phyloP scores from a whole-genome alignment of 2,797 vertebrate species.

The Knipowitschia caucasica region DNA sequence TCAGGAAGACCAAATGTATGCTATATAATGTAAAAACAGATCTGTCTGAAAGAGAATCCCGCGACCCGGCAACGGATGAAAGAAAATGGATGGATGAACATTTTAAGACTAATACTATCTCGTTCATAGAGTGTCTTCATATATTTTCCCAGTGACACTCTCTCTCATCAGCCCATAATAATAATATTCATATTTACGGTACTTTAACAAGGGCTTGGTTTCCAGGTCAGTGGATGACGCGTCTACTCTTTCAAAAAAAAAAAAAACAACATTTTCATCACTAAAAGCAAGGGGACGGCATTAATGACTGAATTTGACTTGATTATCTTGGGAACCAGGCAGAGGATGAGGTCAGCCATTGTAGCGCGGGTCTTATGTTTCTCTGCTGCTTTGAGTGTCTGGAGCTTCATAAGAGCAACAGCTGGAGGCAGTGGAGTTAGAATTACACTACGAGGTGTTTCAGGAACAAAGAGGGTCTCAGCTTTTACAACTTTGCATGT shows the following conservation, averaged over 20 bases:
- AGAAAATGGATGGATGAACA: no score
- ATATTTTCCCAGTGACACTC: no score
- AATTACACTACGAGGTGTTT: background rate
- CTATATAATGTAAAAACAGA: no score
- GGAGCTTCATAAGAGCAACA: background rate
- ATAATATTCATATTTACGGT: no score
- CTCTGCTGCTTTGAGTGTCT: background rate
- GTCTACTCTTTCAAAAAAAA: background rate
- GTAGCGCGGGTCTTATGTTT: background rate
- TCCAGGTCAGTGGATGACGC: background rate
- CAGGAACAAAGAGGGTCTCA: slow-evolving; percentile 2
- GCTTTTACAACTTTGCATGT: background rate
- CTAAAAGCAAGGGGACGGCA: background rate
- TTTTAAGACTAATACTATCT: no score
- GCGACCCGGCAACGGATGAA: no score
- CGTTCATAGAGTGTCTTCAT: no score
- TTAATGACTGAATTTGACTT: background rate
- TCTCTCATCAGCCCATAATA: no score
- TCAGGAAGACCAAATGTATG: no score
- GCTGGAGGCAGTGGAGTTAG: slow-evolving; percentile 3
- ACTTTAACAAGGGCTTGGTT: background rate
- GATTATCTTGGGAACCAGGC: slow-evolving; percentile 6
- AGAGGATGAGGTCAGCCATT: slow-evolving; percentile 1
- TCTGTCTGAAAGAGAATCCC: no score
- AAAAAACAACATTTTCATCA: no score